Evolutionary conservation across 2,888 invertebrate genomes (phyloP).

Genomic region (Euzophera pinguis): DNA sequence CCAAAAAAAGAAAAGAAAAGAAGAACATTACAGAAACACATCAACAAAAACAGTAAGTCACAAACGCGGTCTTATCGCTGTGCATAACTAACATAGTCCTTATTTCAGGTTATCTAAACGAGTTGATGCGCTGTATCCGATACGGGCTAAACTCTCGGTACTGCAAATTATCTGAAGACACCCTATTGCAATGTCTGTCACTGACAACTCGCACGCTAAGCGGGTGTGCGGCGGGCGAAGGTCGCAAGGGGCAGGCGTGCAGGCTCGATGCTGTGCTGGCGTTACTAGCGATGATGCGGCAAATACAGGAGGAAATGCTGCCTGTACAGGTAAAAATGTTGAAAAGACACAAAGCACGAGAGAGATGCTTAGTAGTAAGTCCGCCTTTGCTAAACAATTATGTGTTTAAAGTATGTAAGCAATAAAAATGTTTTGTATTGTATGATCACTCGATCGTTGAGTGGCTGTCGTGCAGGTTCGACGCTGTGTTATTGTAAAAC

Average conservation of each 20-base stretch:
- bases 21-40: no score
- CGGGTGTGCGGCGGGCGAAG: constrained; percentile 54
- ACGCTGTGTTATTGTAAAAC: no score
- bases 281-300: constrained; percentile 47
- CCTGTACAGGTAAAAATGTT: constrained; percentile 63
- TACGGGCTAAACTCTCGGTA: constrained; percentile 52
- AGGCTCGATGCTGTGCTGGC: constrained; percentile 53
- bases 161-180: constrained; percentile 56
- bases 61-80: no score
- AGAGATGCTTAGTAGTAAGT: no score
- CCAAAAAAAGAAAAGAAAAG: no score
- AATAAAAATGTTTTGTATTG: no score
- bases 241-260: constrained; percentile 62
- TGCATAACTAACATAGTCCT: no score
- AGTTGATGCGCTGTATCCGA: constrained; percentile 59
- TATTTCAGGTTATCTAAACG: constrained; percentile 60
- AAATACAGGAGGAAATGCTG: constrained; percentile 41
- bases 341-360: no score
- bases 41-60: no score
- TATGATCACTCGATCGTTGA: constrained; percentile 7
- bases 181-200: constrained; percentile 41
- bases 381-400: no score
- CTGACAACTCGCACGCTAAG: constrained; percentile 39
- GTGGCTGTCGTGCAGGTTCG: no score
- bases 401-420: no score